Evolutionary conservation across 2,888 invertebrate genomes (phyloP), one percentile per base, ranked within the genome.

Genomic region (Lycocerus yunnanus): DNA sequence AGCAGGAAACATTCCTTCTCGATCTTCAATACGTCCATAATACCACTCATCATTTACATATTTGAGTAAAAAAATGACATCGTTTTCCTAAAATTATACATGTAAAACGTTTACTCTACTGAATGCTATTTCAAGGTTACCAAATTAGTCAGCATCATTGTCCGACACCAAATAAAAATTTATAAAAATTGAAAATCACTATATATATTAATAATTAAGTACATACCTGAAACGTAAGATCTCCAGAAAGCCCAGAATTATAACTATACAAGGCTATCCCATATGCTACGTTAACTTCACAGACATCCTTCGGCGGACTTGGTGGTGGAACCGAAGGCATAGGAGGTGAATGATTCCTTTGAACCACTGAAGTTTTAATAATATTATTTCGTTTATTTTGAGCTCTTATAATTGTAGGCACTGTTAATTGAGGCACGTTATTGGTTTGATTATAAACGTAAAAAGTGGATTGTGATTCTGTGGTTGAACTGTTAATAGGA

Each of bases 261-360:
- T 94, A 96, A 86, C 95, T 93, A 85, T 92, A 95, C 59, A 95
- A 87, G 13, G 95, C 95, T 75, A 95, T 89, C 15, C 94, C 96
- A 84, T 93, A 91, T 0, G 95, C 92, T 79, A 89, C 88, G 15
- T 89, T 86, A 3, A 87, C 85, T 61, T 84, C 83, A 58, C 71
- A 77, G 6, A 87, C 73, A 82, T 84, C 80, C 83, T 86, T 85
- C n/a, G 94, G 94, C 3, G 93, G 94, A 61, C 93, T 92, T 1
- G 95, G 95, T 2, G 95, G 94, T 8, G 95, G 94, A 78, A 93
- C 89, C 59, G 90, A 90, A 9, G 95, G 95, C 94, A 95, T 95
- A 0, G 95, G 95, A 0, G 92, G 93, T 16, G 93, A 93, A 83
- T 88, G 88, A 88, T 89, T 73, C 66, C 73, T 69, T 68, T 74